Evolutionary conservation across 2,888 invertebrate species (phyloP).

Genomic region (Metacarcinus magister): DNA sequence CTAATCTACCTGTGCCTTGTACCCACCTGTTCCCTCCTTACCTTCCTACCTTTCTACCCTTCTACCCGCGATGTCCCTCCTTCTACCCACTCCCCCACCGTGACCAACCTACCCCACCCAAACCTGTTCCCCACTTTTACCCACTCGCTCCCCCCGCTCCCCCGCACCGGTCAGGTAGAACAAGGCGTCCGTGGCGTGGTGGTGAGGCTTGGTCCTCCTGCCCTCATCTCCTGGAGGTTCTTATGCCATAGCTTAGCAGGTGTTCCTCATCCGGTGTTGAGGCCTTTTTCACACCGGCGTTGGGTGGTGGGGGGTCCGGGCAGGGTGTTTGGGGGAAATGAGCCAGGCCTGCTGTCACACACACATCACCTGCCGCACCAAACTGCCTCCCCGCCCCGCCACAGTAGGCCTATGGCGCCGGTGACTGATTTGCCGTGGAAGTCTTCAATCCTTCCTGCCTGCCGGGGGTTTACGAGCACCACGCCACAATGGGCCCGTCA

Average conservation of each 20-base stretch:
- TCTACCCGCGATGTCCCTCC: neutral
- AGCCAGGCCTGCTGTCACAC: slow-evolving; percentile 13
- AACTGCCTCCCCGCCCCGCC: neutral
- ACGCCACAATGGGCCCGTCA: slow-evolving; percentile 26
- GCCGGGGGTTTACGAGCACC: slow-evolving; percentile 5
- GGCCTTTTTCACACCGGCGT: neutral
- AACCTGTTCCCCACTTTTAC: slow-evolving; percentile 4
- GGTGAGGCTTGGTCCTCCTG: neutral
- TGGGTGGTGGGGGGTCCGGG: neutral
- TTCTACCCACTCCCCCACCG: neutral
- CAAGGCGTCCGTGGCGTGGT: neutral
- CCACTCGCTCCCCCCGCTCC: neutral
- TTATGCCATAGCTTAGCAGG: neutral
- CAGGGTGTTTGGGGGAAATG: neutral
- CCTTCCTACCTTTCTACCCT: neutral
- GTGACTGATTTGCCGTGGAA: slow-evolving; percentile 26
- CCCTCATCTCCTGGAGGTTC: neutral
- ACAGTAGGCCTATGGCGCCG: neutral
- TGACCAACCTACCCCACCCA: neutral
- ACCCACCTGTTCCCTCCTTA: neutral
- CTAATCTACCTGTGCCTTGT: neutral
- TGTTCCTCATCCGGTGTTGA: neutral
- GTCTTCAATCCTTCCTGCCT: slow-evolving; percentile 36
- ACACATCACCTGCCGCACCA: slow-evolving; percentile 11
- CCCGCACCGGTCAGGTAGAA: neutral